phyloP scores from a whole-genome alignment of 2,113 vertebrate species.

The Apeltes quadracus region DNA sequence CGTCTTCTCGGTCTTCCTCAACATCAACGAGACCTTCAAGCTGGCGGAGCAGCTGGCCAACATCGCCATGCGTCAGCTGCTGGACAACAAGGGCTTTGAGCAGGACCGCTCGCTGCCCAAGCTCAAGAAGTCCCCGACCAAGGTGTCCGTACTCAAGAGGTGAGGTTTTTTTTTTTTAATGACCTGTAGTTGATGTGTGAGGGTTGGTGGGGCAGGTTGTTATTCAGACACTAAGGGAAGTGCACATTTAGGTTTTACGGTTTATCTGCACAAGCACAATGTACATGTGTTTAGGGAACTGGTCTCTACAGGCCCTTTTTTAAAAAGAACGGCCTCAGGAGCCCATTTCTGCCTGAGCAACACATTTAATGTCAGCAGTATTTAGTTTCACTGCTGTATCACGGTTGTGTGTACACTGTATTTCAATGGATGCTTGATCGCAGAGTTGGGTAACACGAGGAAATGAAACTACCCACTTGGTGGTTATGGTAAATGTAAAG shows the following conservation, averaged over 20 bases:
- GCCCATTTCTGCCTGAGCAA: neutral
- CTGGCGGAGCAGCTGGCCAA: slow-evolving; percentile 98
- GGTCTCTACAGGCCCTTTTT: neutral
- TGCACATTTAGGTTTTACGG: neutral
- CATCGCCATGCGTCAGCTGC: slow-evolving; percentile 96
- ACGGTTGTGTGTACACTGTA: neutral
- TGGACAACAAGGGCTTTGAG: slow-evolving; percentile 97
- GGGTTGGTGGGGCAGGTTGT: neutral
- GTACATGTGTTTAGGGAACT: neutral
- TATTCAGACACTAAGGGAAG: neutral
- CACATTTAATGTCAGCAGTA: slow-evolving; percentile 7
- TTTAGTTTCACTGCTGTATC: neutral
- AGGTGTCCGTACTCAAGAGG: slow-evolving; percentile 96
- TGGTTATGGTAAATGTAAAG: neutral
- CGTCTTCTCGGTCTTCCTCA: slow-evolving; percentile 97
- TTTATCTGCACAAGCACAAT: neutral
- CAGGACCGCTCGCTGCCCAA: slow-evolving; percentile 95
- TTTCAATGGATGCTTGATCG: slow-evolving; percentile 6
- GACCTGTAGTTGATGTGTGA: neutral
- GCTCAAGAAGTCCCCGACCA: slow-evolving; percentile 95
- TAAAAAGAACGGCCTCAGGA: neutral
- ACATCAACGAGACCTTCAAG: slow-evolving; percentile 97
- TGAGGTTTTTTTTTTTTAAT: slow-evolving; percentile 60
- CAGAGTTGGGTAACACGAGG: neutral
- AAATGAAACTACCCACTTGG: neutral